Percentiles rank a stretch among this genome's conserved stretches.
Conservation (phyloP, 1,140 invertebrate genomes). For the Metaphire vulgaris region DNA sequence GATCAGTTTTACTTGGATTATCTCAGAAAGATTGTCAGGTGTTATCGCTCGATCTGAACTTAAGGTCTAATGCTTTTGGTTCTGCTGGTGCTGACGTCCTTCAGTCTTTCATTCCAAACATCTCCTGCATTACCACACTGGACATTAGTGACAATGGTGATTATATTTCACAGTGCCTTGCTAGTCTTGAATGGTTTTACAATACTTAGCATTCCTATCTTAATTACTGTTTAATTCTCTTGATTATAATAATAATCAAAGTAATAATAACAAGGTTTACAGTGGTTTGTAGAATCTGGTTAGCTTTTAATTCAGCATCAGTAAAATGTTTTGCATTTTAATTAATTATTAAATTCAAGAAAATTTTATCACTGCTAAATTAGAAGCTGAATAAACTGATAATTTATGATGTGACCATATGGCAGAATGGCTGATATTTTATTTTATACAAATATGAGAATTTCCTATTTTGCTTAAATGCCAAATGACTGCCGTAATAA, state of each 20-base stretch:
- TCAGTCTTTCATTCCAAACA: background rate
- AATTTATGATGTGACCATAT: no score
- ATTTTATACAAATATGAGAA: background rate
- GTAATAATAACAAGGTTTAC: no score
- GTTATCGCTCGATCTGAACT: background rate
- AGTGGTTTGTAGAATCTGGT: no score
- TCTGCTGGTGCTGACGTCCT: background rate
- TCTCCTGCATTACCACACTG: background rate
- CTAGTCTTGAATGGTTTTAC: no score
- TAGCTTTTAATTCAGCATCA: no score
- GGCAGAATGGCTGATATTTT: background rate
- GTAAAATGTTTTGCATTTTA: no score
- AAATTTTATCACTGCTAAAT: no score
- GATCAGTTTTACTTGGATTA: background rate
- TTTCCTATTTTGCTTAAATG: background rate
- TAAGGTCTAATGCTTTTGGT: background rate
- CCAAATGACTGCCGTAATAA: no score
- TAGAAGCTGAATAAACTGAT: background rate
- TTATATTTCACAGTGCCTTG: background rate
- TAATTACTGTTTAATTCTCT: no score
- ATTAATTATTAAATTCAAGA: no score
- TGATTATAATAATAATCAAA: no score
- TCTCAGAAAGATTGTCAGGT: background rate
- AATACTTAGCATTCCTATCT: no score
- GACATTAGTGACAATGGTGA: background rate